phyloP scores from a whole-genome alignment of 2,888 invertebrate species.

The Megaustenia siamemsis region DNA sequence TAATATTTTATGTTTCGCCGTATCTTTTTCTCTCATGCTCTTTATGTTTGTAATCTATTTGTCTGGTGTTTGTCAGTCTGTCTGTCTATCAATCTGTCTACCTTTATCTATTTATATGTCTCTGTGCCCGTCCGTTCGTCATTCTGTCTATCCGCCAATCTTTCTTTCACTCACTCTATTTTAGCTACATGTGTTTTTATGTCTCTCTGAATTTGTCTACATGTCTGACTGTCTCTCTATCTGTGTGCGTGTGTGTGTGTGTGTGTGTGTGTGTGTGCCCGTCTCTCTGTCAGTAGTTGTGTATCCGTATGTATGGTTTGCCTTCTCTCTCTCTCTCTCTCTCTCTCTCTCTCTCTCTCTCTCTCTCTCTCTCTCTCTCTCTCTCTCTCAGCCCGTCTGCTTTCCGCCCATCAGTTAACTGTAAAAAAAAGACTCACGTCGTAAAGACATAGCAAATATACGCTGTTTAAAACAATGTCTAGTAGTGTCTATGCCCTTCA shows the following conservation, averaged over 20 bases:
- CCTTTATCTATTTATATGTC: neutral
- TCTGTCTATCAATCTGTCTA: conserved; percentile 43
- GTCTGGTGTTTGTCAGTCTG: conserved; percentile 29
- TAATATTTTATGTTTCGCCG: too few species aligned
- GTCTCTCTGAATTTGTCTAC: neutral
- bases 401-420: too few species aligned
- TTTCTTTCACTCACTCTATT: too few species aligned
- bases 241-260: neutral
- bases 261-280: neutral
- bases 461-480: too few species aligned
- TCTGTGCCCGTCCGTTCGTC: neutral
- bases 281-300: neutral
- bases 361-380: neutral
- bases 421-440: too few species aligned
- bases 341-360: neutral
- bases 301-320: neutral
- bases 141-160: neutral
- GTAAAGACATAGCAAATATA: too few species aligned
- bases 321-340: neutral
- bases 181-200: neutral
- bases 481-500: too few species aligned
- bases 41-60: too few species aligned
- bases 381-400: neutral
- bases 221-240: neutral
- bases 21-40: too few species aligned